Base-by-base conservation (phyloP, 2,797 vertebrate species). In the Florisuga fusca region DNA sequence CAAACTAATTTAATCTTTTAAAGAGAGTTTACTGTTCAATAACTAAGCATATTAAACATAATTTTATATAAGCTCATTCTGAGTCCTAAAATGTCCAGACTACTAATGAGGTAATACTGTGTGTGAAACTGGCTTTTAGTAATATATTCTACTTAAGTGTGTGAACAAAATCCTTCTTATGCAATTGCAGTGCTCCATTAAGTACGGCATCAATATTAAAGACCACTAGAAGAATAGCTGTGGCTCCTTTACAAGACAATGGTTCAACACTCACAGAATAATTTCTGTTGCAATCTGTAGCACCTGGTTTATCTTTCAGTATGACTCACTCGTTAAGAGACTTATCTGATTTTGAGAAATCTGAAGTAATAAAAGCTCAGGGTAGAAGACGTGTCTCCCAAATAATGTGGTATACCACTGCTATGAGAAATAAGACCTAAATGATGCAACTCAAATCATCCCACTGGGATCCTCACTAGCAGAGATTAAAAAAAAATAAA, bases 151-250 rank as follows among this genome's bases (percentile, higher is more conserved):
- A 48, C 62, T 87, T 64, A 82, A 55, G 51, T 6, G 31, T 45
- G 43, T 0, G 9, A 94, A 79, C 3, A 3, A 87, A 95, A 95
- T 94, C 64, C 43, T 54, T 75, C 41, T 95, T 92, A 78, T 15
- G 46, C 81, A 97, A 93, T 50, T 51, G 64, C 54, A 75, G 68
- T 41, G 48, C 58, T 85, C 55, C 62, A 74, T 58, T 75, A 93
- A 91, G 38, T 31, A 80, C 23, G 34, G 46, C 51, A 84, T 67
- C 59, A 79, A 21, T 76, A 73, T 4, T 63, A 34, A 90, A 34
- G 63, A 38, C 72, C 48, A 26, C 34, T 55, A 81, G 51, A 76
- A 72, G 63, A 84, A 74, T 21, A 91, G 55, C 71, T 81, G 62
- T 73, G 84, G 45, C 29, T 82, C 34, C 38, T 31, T 74, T 62